Percentiles rank a stretch among this genome's conserved stretches.
Conservation (phyloP, 23 tunicate genomes). For the Trididemnum clinides region DNA sequence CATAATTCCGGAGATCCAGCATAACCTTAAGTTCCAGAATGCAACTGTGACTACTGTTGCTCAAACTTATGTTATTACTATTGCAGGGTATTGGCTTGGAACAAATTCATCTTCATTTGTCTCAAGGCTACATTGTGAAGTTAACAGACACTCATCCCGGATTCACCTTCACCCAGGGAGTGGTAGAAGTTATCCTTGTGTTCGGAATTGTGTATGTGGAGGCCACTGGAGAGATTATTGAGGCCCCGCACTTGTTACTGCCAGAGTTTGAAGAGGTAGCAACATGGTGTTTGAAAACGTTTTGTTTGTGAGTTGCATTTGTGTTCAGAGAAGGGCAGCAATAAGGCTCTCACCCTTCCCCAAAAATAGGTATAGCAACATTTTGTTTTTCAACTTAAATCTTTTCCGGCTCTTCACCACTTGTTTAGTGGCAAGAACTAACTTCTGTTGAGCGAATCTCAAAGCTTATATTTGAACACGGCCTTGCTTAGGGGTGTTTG, state of each 20-base stretch:
- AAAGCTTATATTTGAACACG: too few relatives aligned
- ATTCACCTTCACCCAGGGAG: constrained; percentile 40
- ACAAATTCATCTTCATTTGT: constrained; percentile 66
- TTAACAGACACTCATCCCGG: constrained; percentile 28
- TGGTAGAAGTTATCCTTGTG: constrained; percentile 56
- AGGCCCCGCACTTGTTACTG: constrained; percentile 52
- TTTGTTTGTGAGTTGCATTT: too few relatives aligned
- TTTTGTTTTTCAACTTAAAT: too few relatives aligned
- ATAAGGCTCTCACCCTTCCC: too few relatives aligned
- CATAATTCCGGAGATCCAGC: too few relatives aligned
- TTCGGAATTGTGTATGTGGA: constrained; percentile 45
- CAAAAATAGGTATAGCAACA: too few relatives aligned
- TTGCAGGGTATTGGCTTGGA: constrained; percentile 55
- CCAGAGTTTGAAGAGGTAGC: constrained; percentile 54
- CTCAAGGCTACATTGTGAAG: constrained; percentile 72
- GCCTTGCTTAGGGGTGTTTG: too few relatives aligned
- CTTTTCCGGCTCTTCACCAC: too few relatives aligned
- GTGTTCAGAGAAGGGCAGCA: too few relatives aligned
- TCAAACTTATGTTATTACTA: neutral
- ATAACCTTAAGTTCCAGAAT: neutral
- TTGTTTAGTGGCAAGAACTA: too few relatives aligned
- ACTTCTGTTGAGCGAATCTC: too few relatives aligned
- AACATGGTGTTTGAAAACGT: too few relatives aligned
- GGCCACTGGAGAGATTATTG: constrained; percentile 10
- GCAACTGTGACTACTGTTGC: neutral